Base-by-base conservation (phyloP, 2,888 invertebrate species). In the Drosophila mimica region DNA sequence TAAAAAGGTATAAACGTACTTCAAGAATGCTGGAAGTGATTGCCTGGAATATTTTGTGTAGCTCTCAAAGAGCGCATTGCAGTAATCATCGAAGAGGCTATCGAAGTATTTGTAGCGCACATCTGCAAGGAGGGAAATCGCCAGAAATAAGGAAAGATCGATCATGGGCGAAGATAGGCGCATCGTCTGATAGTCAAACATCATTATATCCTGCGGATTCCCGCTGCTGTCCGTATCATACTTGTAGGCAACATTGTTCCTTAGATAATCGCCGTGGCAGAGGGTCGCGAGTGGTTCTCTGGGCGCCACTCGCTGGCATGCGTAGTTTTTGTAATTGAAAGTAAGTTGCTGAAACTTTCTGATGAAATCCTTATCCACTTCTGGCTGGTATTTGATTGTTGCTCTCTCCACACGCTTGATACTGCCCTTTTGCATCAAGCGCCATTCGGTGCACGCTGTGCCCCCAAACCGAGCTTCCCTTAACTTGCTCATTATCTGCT, bases 121-220 rank as follows among this genome's bases (percentile, higher is more conserved):
- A 25, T 91, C 89, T 0, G 83, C 81, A 54, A 88, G 91, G 1
- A 88, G 63, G 4, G 93, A 93, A 0, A 92, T 51, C 1, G 89
- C 79, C 38, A 93, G 66, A 54, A 93, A 92, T 6, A 90, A 68
- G 2, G 81, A 40, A 1, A 93, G 76, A 74, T 93, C 93, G 0
- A 93, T 57, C 93, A 93, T 93, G 38, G 93, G 93, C 17, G 93
- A 93, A 9, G 88, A 84, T 46, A 91, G 73, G 1, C 92, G 88
- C 49, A 93, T 68, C 0, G 93, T 93, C 79, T 93, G 93, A 52
- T 93, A 91, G 82, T 93, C 93, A 61, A 93, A 93, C 92, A 93
- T 92, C 87, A 93, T 92, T 1, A 91, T 80, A 3, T 88, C 91
- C 4, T 70, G 53, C 0, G 93, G 92, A 13, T 52, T 61, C 0